These are phyloP conservation scores for Didymodactylos carnosus DNA, from an alignment of 2,888 invertebrate genomes.

Conservation along the genomic window DNA sequence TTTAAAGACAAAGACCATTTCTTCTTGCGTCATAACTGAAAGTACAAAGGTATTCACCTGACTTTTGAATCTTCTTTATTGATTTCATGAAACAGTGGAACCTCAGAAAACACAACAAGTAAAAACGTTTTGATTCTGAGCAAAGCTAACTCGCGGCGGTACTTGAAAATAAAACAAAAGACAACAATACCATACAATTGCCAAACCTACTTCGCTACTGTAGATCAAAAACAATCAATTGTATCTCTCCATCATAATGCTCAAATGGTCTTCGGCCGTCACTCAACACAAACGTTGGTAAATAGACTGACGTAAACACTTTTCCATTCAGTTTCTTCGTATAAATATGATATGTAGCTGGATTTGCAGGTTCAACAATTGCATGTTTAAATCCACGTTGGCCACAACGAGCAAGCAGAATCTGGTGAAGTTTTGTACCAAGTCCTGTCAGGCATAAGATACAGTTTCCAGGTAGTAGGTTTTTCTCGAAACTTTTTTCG, in stretches of 20 bases:
- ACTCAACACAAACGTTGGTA: background rate
- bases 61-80: background rate
- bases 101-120: background rate
- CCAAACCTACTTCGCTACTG: background rate
- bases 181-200: too few species aligned
- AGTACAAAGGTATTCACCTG: background rate
- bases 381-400: background rate
- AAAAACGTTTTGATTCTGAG: too few species aligned
- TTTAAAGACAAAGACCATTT: too few species aligned
- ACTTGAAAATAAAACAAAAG: too few species aligned
- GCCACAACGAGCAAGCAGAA: background rate
- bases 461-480: background rate
- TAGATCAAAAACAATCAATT: background rate
- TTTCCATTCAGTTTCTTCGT: background rate
- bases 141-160: too few species aligned
- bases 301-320: background rate
- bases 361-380: background rate
- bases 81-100: background rate
- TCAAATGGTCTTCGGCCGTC: background rate
- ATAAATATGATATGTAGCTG: background rate
- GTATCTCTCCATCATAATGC: background rate
- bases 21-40: background rate
- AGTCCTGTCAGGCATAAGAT: background rate
- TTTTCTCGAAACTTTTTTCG: background rate
- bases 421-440: background rate